Evolutionary conservation across 2,113 vertebrate genomes (phyloP).

Genomic region (Ameiurus melas): DNA sequence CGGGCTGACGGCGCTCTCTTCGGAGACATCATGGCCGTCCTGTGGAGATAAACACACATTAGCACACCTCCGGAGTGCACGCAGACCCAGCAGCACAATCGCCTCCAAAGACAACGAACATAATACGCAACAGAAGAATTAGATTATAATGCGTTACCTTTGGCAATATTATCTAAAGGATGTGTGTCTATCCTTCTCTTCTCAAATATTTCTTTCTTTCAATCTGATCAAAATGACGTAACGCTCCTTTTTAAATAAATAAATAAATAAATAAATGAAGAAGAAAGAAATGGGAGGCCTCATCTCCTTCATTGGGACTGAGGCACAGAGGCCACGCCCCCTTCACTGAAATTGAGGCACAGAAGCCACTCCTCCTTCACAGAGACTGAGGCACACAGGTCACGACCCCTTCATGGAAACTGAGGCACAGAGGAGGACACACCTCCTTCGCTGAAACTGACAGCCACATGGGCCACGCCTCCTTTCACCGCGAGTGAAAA

Average conservation of each 20-base stretch:
- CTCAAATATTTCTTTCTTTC: background rate
- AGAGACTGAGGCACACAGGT: background rate
- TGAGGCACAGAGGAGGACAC: background rate
- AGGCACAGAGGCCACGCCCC: too few relatives aligned
- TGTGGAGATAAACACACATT: constrained; percentile 53
- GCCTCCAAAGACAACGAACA: background rate
- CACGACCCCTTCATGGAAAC: background rate
- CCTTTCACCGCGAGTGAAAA: too few relatives aligned
- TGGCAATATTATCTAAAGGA: background rate
- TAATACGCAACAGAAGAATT: background rate
- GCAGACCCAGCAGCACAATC: background rate
- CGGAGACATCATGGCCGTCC: constrained; percentile 84
- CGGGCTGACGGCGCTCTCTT: constrained; percentile 84
- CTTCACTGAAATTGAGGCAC: too few relatives aligned
- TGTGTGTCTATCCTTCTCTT: background rate
- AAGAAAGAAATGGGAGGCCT: background rate
- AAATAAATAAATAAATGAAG: background rate
- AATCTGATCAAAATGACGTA: background rate
- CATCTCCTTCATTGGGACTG: too few relatives aligned
- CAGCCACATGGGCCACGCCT: background rate
- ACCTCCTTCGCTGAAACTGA: background rate
- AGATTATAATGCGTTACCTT: background rate
- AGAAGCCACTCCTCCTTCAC: background rate
- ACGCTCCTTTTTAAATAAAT: background rate
- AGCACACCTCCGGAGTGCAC: background rate